phyloP scores from a whole-genome alignment of 2,113 vertebrate genomes.

The Acrocephalus kingi region DNA sequence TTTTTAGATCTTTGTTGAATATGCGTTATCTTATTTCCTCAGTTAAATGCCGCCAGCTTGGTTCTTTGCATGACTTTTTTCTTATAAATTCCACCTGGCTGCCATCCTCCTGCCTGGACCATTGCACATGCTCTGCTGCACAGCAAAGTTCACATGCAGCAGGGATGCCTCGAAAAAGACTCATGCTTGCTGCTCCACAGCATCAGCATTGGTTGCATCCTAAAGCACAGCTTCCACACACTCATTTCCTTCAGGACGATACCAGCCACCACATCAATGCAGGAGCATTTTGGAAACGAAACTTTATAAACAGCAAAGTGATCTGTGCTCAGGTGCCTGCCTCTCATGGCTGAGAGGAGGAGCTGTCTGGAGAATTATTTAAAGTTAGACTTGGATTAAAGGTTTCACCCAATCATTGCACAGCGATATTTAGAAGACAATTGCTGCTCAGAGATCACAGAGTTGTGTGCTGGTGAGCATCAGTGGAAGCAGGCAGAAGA shows the following conservation, averaged over 20 bases:
- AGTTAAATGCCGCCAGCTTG: background rate
- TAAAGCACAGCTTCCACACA: background rate
- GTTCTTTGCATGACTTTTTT: background rate
- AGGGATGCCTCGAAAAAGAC: background rate
- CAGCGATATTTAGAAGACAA: background rate
- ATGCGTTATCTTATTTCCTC: background rate
- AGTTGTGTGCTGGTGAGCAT: accelerated
- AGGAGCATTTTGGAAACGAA: background rate
- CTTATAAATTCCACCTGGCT: background rate
- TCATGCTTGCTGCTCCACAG: background rate
- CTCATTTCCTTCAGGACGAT: background rate
- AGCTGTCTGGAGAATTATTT: background rate
- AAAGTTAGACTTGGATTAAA: background rate
- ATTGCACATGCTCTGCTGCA: background rate
- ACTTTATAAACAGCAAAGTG: background rate
- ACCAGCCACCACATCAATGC: background rate
- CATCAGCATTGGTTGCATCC: background rate
- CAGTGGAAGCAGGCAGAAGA: background rate
- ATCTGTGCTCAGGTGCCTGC: background rate
- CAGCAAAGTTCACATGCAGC: background rate
- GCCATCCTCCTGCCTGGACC: background rate
- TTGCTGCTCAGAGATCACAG: background rate
- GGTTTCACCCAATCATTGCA: background rate
- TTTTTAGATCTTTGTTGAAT: background rate
- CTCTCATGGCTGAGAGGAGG: accelerated